Conservation (phyloP, 2,113 vertebrate genomes). For the Sebastes fasciatus region DNA sequence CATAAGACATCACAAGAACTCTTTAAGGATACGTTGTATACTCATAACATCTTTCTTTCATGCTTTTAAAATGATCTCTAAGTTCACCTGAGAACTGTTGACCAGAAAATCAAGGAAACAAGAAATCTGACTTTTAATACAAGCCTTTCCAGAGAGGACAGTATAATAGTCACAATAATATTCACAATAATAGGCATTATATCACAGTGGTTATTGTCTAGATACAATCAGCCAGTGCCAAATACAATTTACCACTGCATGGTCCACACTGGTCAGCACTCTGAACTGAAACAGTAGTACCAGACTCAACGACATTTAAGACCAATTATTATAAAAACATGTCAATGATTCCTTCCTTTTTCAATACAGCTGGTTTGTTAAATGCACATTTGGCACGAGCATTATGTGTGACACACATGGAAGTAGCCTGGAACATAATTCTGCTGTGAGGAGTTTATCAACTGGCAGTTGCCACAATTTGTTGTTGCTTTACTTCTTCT, state of each 20-base stretch:
- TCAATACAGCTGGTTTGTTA: neutral
- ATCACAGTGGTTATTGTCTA: neutral
- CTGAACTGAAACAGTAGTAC: neutral
- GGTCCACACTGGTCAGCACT: neutral
- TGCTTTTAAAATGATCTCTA: neutral
- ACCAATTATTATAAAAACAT: neutral
- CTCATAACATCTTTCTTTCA: neutral
- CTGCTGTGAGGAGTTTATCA: neutral
- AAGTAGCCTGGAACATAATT: neutral
- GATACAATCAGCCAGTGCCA: neutral
- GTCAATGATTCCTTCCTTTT: neutral
- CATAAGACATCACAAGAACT: too few species aligned
- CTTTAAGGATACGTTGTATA: too few species aligned
- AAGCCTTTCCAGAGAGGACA: neutral
- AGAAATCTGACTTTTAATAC: neutral
- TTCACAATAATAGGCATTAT: neutral
- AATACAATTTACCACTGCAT: neutral
- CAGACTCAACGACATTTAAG: neutral
- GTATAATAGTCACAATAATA: conserved; percentile 1
- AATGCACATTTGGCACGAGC: neutral
- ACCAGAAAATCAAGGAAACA: neutral
- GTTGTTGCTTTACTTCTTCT: too few species aligned
- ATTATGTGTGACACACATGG: neutral
- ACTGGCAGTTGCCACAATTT: neutral
- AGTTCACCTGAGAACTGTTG: neutral